A percentile compares a stretch with the other conserved stretches of the same genome.
Evolutionary conservation across 2,797 vertebrate species (phyloP).

Genomic region (Aldrovandia affinis): DNA sequence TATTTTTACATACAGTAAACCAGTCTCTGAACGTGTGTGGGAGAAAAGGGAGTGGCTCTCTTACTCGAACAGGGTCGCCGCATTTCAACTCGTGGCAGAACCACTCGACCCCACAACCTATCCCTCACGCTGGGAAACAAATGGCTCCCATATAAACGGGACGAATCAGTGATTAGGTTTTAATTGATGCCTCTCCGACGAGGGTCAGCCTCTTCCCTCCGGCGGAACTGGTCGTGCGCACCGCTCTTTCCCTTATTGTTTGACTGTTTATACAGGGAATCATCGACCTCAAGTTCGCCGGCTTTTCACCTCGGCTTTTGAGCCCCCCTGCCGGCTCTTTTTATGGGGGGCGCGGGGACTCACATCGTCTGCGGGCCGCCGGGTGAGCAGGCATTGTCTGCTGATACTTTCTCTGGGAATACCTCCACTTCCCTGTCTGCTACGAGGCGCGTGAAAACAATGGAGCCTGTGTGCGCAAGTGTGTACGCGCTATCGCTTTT

Average conservation of each 20-base stretch:
- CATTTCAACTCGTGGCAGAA: not conserved
- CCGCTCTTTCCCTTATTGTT: constrained; percentile 43
- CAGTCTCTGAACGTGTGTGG: no score
- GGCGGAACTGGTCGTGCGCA: constrained; percentile 25
- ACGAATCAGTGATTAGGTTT: not conserved
- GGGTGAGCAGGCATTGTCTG: constrained; percentile 52
- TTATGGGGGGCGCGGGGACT: constrained; percentile 25
- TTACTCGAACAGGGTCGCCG: no score
- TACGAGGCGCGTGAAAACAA: constrained; percentile 51
- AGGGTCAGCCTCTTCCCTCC: constrained; percentile 48
- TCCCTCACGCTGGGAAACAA: constrained; percentile 16
- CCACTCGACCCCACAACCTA: not conserved
- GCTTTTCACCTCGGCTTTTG: constrained; percentile 53
- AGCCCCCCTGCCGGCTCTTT: constrained; percentile 49
- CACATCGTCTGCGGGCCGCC: constrained; percentile 21
- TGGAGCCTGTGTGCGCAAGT: constrained; percentile 38
- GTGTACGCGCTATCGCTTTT: constrained; percentile 29
- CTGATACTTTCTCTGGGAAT: constrained; percentile 55
- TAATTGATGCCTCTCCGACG: constrained; percentile 37
- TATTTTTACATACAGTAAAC: constrained; percentile 17
- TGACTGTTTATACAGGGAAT: constrained; percentile 53
- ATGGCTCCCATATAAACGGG: not conserved
- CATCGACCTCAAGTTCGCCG: constrained; percentile 50
- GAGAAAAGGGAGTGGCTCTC: no score
- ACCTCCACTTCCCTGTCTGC: constrained; percentile 54